phyloP scores from a whole-genome alignment of 2,113 vertebrate genomes.

The Mesitornis unicolor region DNA sequence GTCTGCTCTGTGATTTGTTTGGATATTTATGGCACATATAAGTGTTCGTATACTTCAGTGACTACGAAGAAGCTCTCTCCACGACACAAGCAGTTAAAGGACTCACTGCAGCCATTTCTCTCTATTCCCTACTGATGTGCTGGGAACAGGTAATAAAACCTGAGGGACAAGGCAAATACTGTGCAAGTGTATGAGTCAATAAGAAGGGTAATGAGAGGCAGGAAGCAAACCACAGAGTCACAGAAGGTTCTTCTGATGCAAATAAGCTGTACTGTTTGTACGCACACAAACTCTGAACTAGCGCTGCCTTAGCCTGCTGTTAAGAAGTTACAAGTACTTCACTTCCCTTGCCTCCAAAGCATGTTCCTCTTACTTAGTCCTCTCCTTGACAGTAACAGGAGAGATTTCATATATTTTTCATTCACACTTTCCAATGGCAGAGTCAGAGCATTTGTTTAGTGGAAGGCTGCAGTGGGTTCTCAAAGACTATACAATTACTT shows the following conservation, averaged over 20 bases:
- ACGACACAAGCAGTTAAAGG: not conserved
- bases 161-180: not conserved
- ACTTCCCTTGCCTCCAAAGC: not conserved
- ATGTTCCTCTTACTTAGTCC: not conserved
- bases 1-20: not conserved
- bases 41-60: not conserved
- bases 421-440: not conserved
- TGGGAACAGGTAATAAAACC: not conserved
- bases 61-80: not conserved
- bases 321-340: not conserved
- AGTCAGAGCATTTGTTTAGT: not conserved
- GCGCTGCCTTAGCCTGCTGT: not conserved
- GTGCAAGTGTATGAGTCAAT: constrained; percentile 19
- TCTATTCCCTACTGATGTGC: not conserved
- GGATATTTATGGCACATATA: constrained; percentile 11
- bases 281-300: not conserved
- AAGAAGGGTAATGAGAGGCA: constrained; percentile 24
- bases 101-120: not conserved
- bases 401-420: not conserved
- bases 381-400: not conserved
- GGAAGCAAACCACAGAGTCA: constrained; percentile 9
- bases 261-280: not conserved
- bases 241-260: constrained; percentile 8
- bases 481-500: not conserved
- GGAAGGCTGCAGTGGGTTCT: not conserved